These are phyloP conservation scores for Hirtodrosophila trivittata DNA, from an alignment of 2,888 invertebrate species.

Conservation along the genomic window DNA sequence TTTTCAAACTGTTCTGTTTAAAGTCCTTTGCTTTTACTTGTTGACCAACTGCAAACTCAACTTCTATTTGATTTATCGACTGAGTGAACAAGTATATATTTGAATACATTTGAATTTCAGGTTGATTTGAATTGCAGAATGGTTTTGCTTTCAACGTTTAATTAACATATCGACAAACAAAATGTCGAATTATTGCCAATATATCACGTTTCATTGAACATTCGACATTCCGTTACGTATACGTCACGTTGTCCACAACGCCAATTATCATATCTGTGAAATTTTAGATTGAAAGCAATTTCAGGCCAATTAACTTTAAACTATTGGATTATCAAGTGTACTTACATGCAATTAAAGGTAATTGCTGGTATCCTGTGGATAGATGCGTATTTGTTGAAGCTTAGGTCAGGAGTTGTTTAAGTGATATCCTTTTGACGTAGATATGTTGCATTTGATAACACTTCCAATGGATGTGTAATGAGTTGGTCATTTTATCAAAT, in stretches of 20 bases:
- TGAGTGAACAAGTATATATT: constrained; percentile 19
- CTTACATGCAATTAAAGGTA: no score
- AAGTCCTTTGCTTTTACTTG: neutral
- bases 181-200: constrained; percentile 14
- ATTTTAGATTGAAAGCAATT: neutral
- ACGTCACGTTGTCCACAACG: constrained; percentile 27
- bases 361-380: no score
- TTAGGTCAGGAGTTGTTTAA: no score
- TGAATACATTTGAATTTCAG: constrained; percentile 9
- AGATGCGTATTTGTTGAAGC: no score
- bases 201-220: constrained; percentile 22
- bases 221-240: constrained; percentile 30
- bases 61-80: neutral
- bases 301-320: no score
- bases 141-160: constrained; percentile 15
- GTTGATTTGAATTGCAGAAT: constrained; percentile 21
- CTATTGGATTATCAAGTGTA: no score
- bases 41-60: neutral
- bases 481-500: no score
- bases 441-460: no score
- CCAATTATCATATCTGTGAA: constrained; percentile 11
- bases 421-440: no score
- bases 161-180: constrained; percentile 35
- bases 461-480: no score
- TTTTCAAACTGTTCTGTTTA: constrained; percentile 23